A percentile compares a stretch with the other conserved stretches of the same genome.
These are phyloP conservation scores for Oncopeltus fasciatus DNA, from an alignment of 1,140 invertebrate species.

Conservation along the genomic window DNA sequence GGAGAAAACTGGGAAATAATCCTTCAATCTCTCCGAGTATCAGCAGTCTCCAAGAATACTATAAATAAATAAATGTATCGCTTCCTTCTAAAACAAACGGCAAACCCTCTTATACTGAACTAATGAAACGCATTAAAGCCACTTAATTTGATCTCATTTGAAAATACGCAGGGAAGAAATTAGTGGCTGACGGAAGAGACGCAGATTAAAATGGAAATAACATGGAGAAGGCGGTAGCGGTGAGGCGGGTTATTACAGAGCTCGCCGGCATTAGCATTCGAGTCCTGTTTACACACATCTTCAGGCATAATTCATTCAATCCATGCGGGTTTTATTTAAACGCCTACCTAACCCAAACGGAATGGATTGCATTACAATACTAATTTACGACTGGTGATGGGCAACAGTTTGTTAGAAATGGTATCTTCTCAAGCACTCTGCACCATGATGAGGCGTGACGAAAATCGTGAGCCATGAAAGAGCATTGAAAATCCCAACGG, in stretches of 20 bases:
- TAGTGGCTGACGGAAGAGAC: neutral
- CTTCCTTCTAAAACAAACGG: neutral
- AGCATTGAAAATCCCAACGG: neutral
- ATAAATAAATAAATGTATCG: neutral
- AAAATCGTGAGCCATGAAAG: neutral
- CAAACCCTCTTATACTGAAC: neutral
- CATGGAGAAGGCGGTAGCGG: neutral
- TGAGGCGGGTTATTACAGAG: neutral
- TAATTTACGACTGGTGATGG: neutral
- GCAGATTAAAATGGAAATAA: constrained; percentile 1
- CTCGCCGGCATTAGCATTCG: neutral
- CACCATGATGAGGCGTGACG: neutral
- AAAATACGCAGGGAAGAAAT: neutral
- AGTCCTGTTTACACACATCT: constrained; percentile 4
- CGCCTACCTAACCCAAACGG: neutral
- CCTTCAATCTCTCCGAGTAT: neutral
- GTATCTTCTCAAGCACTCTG: too few species aligned
- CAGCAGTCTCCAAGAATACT: neutral
- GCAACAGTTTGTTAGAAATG: neutral
- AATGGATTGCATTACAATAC: neutral
- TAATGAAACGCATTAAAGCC: neutral
- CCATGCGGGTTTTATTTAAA: neutral
- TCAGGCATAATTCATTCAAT: neutral
- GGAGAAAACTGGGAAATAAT: too few species aligned
- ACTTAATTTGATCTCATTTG: constrained; percentile 4